Evolutionary conservation across 2,797 vertebrate genomes (phyloP).

Genomic region (Typhlichthys eigenmanni): DNA sequence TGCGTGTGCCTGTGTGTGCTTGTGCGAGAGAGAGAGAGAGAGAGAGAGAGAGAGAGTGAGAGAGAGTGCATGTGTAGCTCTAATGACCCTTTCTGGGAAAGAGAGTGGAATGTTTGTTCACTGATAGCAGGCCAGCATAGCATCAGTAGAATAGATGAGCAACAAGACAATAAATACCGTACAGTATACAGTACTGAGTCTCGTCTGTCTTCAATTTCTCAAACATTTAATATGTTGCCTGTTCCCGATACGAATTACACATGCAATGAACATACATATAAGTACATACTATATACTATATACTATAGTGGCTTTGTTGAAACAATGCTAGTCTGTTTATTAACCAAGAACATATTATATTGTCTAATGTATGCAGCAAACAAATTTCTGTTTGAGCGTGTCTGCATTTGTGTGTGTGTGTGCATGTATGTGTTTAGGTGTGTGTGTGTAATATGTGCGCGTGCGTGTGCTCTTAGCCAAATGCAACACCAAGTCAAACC

Average conservation of each 20-base stretch:
- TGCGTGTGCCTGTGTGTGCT: conserved; percentile 9
- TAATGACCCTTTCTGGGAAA: conserved; percentile 3
- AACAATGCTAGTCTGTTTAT: too few relatives aligned
- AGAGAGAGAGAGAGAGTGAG: conserved; percentile 13
- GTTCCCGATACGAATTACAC: too few relatives aligned
- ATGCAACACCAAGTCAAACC: not conserved
- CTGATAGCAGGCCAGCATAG: not conserved
- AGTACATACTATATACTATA: too few relatives aligned
- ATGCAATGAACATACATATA: too few relatives aligned
- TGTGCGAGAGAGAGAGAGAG: not conserved
- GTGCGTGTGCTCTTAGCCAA: not conserved
- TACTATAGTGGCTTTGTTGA: too few relatives aligned
- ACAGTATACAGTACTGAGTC: not conserved
- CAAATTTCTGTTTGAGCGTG: not conserved
- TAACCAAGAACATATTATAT: not conserved
- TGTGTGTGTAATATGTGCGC: conserved; percentile 2
- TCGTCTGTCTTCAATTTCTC: not conserved
- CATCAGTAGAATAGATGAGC: not conserved
- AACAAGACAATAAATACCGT: not conserved
- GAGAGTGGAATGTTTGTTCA: not conserved
- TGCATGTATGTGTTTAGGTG: not conserved
- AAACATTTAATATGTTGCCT: not conserved
- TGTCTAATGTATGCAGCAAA: not conserved
- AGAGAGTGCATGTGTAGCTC: conserved; percentile 1
- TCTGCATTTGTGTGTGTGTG: not conserved